Evolutionary conservation across 2,888 invertebrate genomes (phyloP), one percentile per base, ranked within the genome.

Genomic region (Sacculina carcini): DNA sequence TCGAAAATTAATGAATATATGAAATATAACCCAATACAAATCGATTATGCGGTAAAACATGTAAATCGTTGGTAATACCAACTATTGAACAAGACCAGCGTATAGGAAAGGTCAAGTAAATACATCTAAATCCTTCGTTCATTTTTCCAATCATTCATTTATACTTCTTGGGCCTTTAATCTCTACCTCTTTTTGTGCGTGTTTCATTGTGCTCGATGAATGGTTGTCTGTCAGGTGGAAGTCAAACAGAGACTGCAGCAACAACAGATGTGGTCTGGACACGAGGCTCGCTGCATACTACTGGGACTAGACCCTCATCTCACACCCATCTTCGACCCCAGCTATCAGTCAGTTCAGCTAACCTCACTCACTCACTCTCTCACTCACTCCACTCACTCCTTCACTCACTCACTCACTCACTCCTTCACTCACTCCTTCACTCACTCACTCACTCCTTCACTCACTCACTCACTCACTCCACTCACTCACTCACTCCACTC

Each of bases 251-350:
- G 73, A 53, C 65, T 68, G 31, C 71, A 72, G 58, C 73, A 73
- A 56, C 69, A 73, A 56, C 73, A 73, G 56, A 64, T 72, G 52
- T 73, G 74, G 71, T 66, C 69, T 40, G 69, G 73, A 55, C 74
- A 76, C 57, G 72, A 73, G 60, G 67, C 71, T 50, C 68, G 73
- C 51, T 72, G 74, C 59, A 60, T 69, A 54, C 66, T 71, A 34
- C 64, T 74, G 50, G 73, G 73, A 7, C 66, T 73, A 24, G 74
- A 75, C 63, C 73, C 74, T 2, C 65, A 70, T 52, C 63, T 66
- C 1, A 70, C 73, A 5, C 70, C 73, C n/a, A 64, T 67, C 51
- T 66, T 71, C 55, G 61, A 61, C 52, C 58, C 59, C 16, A 58
- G 52, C 10, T 51, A 53, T 12, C 56, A 56, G 50, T 55, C 49